Percentiles rank a stretch among this genome's conserved stretches.
phyloP scores from a whole-genome alignment of 2,888 invertebrate species.

The Seira ritae region DNA sequence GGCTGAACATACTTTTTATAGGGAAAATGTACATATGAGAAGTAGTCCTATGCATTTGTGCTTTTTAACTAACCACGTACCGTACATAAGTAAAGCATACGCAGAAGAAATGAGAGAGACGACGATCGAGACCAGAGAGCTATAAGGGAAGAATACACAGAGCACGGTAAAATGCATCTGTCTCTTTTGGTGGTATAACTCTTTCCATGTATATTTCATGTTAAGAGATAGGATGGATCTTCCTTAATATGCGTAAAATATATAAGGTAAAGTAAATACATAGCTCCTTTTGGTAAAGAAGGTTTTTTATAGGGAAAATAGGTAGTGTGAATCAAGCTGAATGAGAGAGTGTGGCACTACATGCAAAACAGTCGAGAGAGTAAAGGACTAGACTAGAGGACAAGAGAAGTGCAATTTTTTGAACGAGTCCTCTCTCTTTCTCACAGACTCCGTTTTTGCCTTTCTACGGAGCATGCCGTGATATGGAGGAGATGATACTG shows the following conservation, averaged over 20 bases:
- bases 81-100: neutral
- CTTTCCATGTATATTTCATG: neutral
- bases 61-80: neutral
- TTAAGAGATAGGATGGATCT: neutral
- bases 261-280: neutral
- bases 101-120: neutral
- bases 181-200: neutral
- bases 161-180: conserved; percentile 5
- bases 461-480: too few relatives aligned
- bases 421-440: too few relatives aligned
- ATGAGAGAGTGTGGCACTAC: too few relatives aligned
- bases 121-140: neutral
- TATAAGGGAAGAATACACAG: too few relatives aligned
- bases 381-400: too few relatives aligned
- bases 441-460: too few relatives aligned
- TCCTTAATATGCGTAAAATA: neutral
- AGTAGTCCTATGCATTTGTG: neutral
- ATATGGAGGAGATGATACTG: too few relatives aligned
- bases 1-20: too few relatives aligned
- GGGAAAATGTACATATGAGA: too few relatives aligned
- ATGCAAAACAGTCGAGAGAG: too few relatives aligned
- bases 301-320: neutral
- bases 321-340: too few relatives aligned
- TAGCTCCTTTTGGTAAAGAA: neutral
- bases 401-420: too few relatives aligned